A percentile compares a stretch with the other conserved stretches of the same genome.
Conservation (phyloP, 2,888 invertebrate genomes). For the Limnephilus rhombicus region DNA sequence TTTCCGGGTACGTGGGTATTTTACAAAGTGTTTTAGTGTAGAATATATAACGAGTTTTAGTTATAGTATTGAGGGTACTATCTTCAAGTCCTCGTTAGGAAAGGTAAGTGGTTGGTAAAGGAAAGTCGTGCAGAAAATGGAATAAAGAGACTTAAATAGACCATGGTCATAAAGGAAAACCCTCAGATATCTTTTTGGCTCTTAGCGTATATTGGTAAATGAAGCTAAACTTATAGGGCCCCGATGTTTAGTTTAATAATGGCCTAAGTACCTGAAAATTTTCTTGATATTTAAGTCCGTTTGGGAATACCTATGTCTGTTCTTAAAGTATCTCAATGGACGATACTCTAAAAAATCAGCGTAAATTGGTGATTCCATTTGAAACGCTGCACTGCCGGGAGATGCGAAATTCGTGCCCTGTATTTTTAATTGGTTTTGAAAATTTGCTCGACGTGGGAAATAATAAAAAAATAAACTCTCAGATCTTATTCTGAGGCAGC, state of each 20-base stretch:
- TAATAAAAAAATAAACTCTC: no score
- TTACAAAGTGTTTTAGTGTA: background rate
- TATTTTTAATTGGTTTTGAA: no score
- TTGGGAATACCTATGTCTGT: background rate
- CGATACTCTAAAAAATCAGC: no score
- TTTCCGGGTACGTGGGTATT: background rate
- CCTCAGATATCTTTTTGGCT: background rate
- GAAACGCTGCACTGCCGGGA: background rate
- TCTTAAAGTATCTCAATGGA: background rate
- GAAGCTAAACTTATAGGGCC: background rate
- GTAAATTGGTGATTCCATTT: background rate
- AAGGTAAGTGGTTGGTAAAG: no score
- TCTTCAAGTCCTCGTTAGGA: no score
- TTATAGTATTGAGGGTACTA: no score
- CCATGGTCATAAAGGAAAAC: no score
- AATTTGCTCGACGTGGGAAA: no score
- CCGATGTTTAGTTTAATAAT: background rate
- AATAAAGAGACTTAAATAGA: no score
- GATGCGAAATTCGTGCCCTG: background rate
- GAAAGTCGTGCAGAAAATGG: no score
- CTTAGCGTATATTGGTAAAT: background rate
- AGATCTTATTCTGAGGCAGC: no score
- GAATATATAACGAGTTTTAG: background rate
- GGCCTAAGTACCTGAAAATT: background rate
- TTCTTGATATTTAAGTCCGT: no score